A percentile compares a stretch with the other conserved stretches of the same genome.
phyloP scores from a whole-genome alignment of 2,888 invertebrate species.

The Taenaris catops region DNA sequence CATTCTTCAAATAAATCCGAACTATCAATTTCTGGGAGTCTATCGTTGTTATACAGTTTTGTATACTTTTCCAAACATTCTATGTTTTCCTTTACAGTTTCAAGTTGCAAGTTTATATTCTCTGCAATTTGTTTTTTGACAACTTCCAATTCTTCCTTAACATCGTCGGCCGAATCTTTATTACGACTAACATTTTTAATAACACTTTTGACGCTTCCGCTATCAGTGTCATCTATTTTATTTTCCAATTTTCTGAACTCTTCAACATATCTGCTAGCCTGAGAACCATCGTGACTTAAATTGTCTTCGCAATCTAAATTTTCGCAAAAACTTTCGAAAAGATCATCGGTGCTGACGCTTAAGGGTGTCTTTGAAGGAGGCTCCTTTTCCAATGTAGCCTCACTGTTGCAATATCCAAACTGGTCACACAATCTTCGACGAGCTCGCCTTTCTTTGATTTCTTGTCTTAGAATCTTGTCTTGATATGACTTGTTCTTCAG shows the following conservation, averaged over 20 bases:
- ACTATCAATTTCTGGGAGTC: constrained; percentile 29
- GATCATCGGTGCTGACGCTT: constrained; percentile 42
- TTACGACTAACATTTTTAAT: constrained; percentile 33
- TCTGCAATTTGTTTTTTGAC: constrained; percentile 37
- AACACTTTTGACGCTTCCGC: constrained; percentile 37
- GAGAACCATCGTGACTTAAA: constrained; percentile 32
- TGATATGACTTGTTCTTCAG: constrained; percentile 53
- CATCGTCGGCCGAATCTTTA: constrained; percentile 32
- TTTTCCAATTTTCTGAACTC: constrained; percentile 35
- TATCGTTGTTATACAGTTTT: constrained; percentile 34
- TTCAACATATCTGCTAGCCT: constrained; percentile 31
- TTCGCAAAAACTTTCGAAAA: constrained; percentile 50
- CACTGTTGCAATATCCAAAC: constrained; percentile 37
- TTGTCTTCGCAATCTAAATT: constrained; percentile 31
- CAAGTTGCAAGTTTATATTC: constrained; percentile 43
- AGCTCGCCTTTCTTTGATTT: constrained; percentile 50
- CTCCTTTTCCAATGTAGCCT: constrained; percentile 32
- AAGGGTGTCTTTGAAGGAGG: constrained; percentile 29
- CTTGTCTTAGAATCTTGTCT: constrained; percentile 50
- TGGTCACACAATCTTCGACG: constrained; percentile 49
- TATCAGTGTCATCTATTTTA: constrained; percentile 32
- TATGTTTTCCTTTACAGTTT: constrained; percentile 47
- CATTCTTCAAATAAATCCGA: constrained; percentile 12
- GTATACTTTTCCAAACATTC: constrained; percentile 42
- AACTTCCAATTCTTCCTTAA: constrained; percentile 33